A percentile compares a stretch with the other conserved stretches of the same genome.
These are phyloP conservation scores for Palythoa heliodiscus DNA, from an alignment of 92 coral and sea anemone genomes.

Conservation along the genomic window DNA sequence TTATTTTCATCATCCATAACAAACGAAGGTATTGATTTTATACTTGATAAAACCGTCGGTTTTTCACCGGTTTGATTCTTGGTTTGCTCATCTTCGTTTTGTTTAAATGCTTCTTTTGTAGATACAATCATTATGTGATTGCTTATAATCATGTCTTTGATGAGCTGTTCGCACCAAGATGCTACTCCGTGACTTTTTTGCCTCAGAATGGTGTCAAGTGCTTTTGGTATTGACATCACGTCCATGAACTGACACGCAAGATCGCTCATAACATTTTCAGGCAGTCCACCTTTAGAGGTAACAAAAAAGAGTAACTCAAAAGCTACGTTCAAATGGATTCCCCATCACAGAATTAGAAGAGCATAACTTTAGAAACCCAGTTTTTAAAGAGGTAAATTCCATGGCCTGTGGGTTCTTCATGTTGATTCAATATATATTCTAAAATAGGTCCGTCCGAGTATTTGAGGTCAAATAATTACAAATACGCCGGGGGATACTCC, in stretches of 20 bases:
- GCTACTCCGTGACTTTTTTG: conserved; percentile 97
- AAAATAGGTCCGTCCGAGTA: too few species aligned
- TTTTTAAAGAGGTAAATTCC: too few species aligned
- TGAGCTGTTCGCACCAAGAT: conserved; percentile 98
- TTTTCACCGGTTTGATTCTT: not conserved
- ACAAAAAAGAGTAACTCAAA: not conserved
- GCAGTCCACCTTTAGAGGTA: conserved; percentile 67
- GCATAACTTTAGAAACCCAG: too few species aligned
- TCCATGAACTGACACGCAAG: conserved; percentile 98
- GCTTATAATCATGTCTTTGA: conserved; percentile 84
- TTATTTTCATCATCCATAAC: not conserved
- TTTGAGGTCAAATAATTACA: too few species aligned
- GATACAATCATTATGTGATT: conserved; percentile 76
- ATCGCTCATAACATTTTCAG: conserved; percentile 82
- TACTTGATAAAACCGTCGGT: not conserved
- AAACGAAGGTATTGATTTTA: not conserved
- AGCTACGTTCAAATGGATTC: not conserved
- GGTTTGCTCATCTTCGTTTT: conserved; percentile 20
- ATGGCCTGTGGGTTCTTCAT: too few species aligned
- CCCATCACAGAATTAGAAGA: not conserved
- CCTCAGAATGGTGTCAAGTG: conserved; percentile 78
- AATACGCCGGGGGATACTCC: too few species aligned
- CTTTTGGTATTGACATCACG: conserved; percentile 89
- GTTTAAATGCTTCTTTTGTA: conserved; percentile 65
- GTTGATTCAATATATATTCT: too few species aligned